These are phyloP conservation scores for Macrophya annulata DNA, from an alignment of 2,888 invertebrate species.

Conservation along the genomic window DNA sequence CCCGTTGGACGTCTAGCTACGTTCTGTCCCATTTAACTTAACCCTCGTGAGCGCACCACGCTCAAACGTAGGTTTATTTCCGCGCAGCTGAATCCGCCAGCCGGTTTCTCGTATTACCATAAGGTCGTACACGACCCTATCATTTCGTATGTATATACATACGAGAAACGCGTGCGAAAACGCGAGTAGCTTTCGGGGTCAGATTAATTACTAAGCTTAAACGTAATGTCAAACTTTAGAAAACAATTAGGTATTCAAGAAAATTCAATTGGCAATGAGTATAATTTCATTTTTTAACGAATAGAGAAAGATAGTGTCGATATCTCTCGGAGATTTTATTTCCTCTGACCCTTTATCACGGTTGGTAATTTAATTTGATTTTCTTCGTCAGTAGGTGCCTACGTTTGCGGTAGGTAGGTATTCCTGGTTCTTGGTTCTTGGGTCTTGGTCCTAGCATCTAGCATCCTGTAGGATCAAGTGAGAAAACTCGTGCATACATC, in stretches of 20 bases:
- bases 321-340: neutral
- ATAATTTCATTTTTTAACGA: neutral
- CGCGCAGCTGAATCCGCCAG: constrained; percentile 53
- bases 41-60: constrained; percentile 25
- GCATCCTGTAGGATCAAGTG: constrained; percentile 35
- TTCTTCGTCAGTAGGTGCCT: constrained; percentile 12
- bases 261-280: neutral
- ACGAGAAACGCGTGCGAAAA: neutral
- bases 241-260: neutral
- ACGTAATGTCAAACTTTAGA: neutral
- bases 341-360: neutral
- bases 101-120: constrained; percentile 42
- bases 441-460: neutral
- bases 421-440: constrained; percentile 20
- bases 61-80: constrained; percentile 49
- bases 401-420: neutral
- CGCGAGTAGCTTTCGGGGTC: constrained; percentile 31
- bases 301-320: neutral
- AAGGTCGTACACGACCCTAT: constrained; percentile 50
- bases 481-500: constrained; percentile 49
- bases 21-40: constrained; percentile 55
- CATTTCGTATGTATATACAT: constrained; percentile 44
- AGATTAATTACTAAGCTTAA: constrained; percentile 30
- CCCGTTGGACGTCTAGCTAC: constrained; percentile 41
- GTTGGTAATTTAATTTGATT: constrained; percentile 40